Percentiles rank a stretch among this genome's conserved stretches.
These are phyloP conservation scores for Aspidoscelis tigris DNA, from an alignment of 2,113 vertebrate genomes.

Conservation along the genomic window DNA sequence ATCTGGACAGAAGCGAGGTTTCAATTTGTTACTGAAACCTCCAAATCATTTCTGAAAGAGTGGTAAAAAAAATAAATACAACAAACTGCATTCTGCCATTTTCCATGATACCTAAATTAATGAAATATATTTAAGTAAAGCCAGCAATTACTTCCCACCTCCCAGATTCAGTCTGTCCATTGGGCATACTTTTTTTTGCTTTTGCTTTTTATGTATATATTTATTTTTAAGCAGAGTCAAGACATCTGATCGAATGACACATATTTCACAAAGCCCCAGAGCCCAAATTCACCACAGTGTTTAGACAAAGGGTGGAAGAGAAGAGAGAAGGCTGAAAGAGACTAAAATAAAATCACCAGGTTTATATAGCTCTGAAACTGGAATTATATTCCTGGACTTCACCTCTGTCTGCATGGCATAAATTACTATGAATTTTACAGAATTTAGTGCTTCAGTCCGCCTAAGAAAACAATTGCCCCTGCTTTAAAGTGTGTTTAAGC, in stretches of 20 bases:
- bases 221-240: conserved; percentile 71
- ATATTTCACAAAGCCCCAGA: conserved; percentile 73
- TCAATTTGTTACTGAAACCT: conserved; percentile 7
- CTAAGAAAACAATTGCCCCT: not conserved
- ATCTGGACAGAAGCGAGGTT: conserved; percentile 37
- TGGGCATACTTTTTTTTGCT: conserved; percentile 51
- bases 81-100: conserved; percentile 21
- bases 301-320: conserved; percentile 63
- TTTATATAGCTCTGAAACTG: conserved; percentile 62
- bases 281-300: conserved; percentile 73
- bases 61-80: not conserved
- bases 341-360: conserved; percentile 63
- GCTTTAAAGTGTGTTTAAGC: conserved; percentile 39
- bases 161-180: conserved; percentile 80
- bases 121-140: conserved; percentile 49
- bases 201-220: not conserved
- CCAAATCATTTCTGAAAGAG: conserved; percentile 27
- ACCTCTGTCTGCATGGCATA: conserved; percentile 59
- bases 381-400: conserved; percentile 77
- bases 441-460: not conserved
- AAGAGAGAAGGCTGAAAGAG: not conserved
- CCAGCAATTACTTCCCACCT: conserved; percentile 69
- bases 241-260: conserved; percentile 69
- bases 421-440: conserved; percentile 13
- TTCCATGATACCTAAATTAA: conserved; percentile 25